phyloP scores from a whole-genome alignment of 2,797 vertebrate species.

The Etheostoma nigrum region DNA sequence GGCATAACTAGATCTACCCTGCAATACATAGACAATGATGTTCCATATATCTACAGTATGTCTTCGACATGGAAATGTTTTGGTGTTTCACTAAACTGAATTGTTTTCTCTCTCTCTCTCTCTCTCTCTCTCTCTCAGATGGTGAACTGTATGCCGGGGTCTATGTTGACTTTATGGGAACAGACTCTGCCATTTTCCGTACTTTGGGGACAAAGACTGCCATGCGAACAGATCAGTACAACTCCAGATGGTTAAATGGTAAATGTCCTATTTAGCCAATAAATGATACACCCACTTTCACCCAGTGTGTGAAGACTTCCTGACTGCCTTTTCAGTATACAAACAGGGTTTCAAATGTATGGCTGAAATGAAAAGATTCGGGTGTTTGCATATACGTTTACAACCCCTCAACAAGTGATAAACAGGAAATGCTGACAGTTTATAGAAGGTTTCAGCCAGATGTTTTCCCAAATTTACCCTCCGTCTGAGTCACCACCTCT shows the following conservation, averaged over 20 bases:
- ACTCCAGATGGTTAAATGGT: constrained; percentile 99
- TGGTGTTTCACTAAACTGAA: constrained; percentile 31
- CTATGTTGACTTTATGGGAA: constrained; percentile 99
- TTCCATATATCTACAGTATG: too few relatives aligned
- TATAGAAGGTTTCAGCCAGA: constrained; percentile 45
- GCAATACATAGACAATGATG: too few relatives aligned
- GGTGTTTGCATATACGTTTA: constrained; percentile 42
- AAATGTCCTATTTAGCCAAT: constrained; percentile 49
- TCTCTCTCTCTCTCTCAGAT: constrained; percentile 82
- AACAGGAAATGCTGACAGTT: constrained; percentile 52
- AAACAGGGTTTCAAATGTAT: constrained; percentile 9
- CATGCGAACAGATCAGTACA: constrained; percentile 99
- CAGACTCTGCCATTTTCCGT: constrained; percentile 97
- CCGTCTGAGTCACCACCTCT: constrained; percentile 33
- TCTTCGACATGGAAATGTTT: too few relatives aligned
- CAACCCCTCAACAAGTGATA: constrained; percentile 37
- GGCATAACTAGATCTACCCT: too few relatives aligned
- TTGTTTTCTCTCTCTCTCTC: constrained; percentile 19
- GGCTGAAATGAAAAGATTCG: constrained; percentile 21
- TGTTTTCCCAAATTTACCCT: constrained; percentile 42
- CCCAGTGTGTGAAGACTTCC: constrained; percentile 11
- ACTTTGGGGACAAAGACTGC: constrained; percentile 95
- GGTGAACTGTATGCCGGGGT: constrained; percentile 97
- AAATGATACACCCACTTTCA: constrained; percentile 19
- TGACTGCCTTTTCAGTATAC: constrained; percentile 4